Percentiles rank a stretch among this genome's conserved stretches.
Evolutionary conservation across 2,113 vertebrate genomes (phyloP).

Genomic region (Motacilla tschutschensis): DNA sequence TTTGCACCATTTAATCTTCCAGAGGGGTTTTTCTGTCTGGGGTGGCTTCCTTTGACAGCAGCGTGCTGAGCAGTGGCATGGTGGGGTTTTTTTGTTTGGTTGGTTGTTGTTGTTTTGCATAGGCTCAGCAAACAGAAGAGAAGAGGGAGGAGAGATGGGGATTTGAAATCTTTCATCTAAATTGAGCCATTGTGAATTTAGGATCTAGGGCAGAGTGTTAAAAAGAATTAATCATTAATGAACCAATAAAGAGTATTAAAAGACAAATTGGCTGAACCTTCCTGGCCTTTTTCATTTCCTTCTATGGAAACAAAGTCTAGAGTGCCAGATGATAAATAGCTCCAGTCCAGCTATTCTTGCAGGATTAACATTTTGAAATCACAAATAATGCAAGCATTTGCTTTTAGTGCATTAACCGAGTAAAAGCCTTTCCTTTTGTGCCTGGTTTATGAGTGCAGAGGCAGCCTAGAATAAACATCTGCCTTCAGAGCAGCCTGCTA

Average conservation of each 20-base stretch:
- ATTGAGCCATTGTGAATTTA: slow-evolving; percentile 57
- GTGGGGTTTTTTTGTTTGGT: neutral
- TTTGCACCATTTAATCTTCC: neutral
- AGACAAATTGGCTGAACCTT: slow-evolving; percentile 63
- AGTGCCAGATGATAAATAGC: slow-evolving; percentile 34
- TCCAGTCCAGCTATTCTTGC: neutral
- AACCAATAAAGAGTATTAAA: slow-evolving; percentile 67
- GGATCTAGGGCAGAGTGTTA: slow-evolving; percentile 45
- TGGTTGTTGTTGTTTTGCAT: neutral
- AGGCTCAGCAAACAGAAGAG: neutral
- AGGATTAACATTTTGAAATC: slow-evolving; percentile 18
- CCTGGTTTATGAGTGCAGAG: neutral
- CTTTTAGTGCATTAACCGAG: neutral
- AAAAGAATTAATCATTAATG: slow-evolving; percentile 69
- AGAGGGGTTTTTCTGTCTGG: neutral
- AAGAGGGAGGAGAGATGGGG: neutral
- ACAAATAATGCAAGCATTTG: neutral
- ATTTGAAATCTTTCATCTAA: slow-evolving; percentile 45
- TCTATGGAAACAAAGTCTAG: slow-evolving; percentile 37
- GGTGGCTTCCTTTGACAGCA: slow-evolving; percentile 6
- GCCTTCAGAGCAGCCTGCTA: neutral
- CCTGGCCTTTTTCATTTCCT: slow-evolving; percentile 45
- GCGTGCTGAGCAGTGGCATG: neutral
- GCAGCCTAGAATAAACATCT: neutral
- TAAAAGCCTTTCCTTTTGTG: neutral